Evolutionary conservation across 2,888 invertebrate genomes (phyloP).

Genomic region (Acronicta alni): DNA sequence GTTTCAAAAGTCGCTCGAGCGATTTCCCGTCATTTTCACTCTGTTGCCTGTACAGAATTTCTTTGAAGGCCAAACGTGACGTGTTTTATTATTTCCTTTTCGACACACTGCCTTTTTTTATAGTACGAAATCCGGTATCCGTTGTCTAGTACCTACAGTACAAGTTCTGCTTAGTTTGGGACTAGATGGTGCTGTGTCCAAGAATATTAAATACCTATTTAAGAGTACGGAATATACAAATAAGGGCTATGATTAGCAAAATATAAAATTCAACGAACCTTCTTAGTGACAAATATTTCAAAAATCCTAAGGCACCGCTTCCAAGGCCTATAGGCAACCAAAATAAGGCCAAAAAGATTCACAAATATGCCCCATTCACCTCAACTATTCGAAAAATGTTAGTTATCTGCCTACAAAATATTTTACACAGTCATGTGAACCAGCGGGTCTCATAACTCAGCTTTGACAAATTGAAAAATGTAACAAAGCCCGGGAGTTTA

Average conservation of each 20-base stretch:
- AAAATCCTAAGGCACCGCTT: too few species aligned
- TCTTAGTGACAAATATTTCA: too few species aligned
- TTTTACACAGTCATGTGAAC: constrained; percentile 27
- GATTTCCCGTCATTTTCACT: constrained; percentile 16
- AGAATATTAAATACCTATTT: too few species aligned
- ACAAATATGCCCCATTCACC: neutral
- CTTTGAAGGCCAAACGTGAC: constrained; percentile 32
- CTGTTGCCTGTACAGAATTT: constrained; percentile 21
- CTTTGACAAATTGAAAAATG: constrained; percentile 60
- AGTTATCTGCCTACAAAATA: constrained; percentile 26
- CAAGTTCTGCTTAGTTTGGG: too few species aligned
- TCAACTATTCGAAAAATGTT: constrained; percentile 18
- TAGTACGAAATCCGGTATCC: too few species aligned
- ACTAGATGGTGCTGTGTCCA: too few species aligned
- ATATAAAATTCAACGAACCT: too few species aligned
- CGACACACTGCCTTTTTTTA: constrained; percentile 40
- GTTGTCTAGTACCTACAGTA: too few species aligned
- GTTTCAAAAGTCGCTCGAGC: neutral
- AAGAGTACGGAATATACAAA: too few species aligned
- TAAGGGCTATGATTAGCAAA: too few species aligned
- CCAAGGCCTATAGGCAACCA: too few species aligned
- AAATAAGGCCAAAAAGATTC: too few species aligned
- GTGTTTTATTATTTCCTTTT: constrained; percentile 66
- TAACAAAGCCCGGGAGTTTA: constrained; percentile 46
- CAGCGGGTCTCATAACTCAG: constrained; percentile 36